phyloP scores from a whole-genome alignment of 2,113 vertebrate species.

The Hemiprocne comata region DNA sequence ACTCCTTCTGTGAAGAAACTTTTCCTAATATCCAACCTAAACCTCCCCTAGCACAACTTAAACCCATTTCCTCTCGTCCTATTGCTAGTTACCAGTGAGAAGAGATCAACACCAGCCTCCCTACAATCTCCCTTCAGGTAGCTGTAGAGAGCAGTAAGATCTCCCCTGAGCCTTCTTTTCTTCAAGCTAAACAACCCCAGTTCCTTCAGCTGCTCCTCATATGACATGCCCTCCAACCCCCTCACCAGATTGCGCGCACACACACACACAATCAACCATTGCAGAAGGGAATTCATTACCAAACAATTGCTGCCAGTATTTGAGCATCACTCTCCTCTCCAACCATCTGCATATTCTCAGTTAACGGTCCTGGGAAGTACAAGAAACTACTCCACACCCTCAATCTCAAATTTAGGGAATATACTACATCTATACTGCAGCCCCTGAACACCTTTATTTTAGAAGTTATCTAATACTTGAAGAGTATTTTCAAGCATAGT shows the following conservation, averaged over 20 bases:
- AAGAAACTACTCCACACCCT: not conserved
- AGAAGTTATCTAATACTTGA: not conserved
- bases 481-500: not conserved
- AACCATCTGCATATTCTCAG: not conserved
- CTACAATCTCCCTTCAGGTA: no score
- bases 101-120: no score
- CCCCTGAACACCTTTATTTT: not conserved
- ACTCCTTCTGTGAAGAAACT: no score
- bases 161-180: no score
- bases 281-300: not conserved
- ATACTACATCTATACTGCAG: not conserved
- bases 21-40: no score
- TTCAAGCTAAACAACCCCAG: no score
- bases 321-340: not conserved
- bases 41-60: no score
- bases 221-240: no score
- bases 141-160: no score
- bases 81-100: no score
- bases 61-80: no score
- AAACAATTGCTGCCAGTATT: not conserved
- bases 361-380: not conserved
- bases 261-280: not conserved
- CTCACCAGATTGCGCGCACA: not conserved
- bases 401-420: not conserved
- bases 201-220: no score